A percentile compares a stretch with the other conserved stretches of the same genome.
Evolutionary conservation across 2,113 vertebrate species (phyloP).

Genomic region (Thunnus maccoyii): DNA sequence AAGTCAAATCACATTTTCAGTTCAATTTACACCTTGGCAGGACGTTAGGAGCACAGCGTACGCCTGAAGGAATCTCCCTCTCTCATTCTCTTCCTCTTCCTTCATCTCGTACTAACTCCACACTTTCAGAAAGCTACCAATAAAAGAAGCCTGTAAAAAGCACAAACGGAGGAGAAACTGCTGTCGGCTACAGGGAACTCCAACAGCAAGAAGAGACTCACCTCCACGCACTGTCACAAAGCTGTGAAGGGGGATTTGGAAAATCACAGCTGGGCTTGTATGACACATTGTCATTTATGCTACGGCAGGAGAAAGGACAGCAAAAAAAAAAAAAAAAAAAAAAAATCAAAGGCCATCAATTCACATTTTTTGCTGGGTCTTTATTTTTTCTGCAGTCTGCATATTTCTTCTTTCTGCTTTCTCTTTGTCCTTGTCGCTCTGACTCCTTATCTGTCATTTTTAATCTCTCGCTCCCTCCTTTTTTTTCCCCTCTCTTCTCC

Average conservation of each 20-base stretch:
- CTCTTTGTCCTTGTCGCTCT: constrained; percentile 63
- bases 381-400: constrained; percentile 42
- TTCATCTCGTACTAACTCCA: constrained; percentile 25
- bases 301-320: constrained; percentile 23
- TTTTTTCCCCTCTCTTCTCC: not conserved
- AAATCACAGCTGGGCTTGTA: constrained; percentile 30
- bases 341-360: constrained; percentile 51
- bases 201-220: constrained; percentile 2
- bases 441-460: constrained; percentile 63
- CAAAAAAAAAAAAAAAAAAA: constrained; percentile 2
- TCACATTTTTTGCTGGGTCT: constrained; percentile 37
- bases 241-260: not conserved
- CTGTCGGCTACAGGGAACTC: not conserved
- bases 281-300: constrained; percentile 50
- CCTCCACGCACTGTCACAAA: not conserved
- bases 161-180: not conserved
- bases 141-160: constrained; percentile 24
- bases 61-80: constrained; percentile 43
- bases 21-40: constrained; percentile 64
- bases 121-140: constrained; percentile 32
- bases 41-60: constrained; percentile 9
- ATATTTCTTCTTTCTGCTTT: constrained; percentile 38
- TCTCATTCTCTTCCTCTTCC: not conserved
- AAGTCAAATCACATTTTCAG: constrained; percentile 62
- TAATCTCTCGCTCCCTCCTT: constrained; percentile 17